Base-by-base conservation (phyloP, 2,888 invertebrate genomes). In the Pammene aurita region DNA sequence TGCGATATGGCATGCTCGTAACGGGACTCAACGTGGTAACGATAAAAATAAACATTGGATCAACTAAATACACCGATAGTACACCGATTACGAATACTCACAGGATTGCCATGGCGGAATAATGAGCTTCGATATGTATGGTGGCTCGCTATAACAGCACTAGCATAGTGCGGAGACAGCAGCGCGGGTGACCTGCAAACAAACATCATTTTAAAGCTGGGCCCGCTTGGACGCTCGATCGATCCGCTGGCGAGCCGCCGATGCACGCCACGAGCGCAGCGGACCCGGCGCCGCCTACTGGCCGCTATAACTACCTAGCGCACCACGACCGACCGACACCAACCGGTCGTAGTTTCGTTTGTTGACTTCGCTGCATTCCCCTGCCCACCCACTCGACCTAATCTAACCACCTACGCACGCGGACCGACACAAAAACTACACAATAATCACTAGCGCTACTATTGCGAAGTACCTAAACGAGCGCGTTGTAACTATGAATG, bases 1-100 rank as follows among this genome's bases (percentile, higher is more conserved):
- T 78, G 75, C 85, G 89, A 89, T 87, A 90, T 92, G 93, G 93
- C 92, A 92, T 92, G 91, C 93, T 91, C 89, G 88, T 84, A 88
- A 92, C 90, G 89, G 92, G 92, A 92, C 90, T 88, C 86, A 90
- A 90, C 91, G 92, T 90, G 90, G 91, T 85, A 90, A 91, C 87
- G 85, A 86, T 84, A 89, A 88, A 80, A 78, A 84, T 81, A 79
- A 80, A 86, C 83, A 85, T 78, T 83, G 83, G 84, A 87, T 78
- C 75, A 90, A 90, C 86, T 84, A 78, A 91, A 89, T 81, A 90
- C 90, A 91, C 87, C 84, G 84, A 90, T 82, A 72, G 78, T 81
- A 85, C 86, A 88, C 82, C 84, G 78, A 86, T 72, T 80, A 71
- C 68, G 68, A 69, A 83, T 92, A 92, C 92, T 92, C 84, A 92